These are phyloP conservation scores for Alethe diademata DNA, from an alignment of 2,113 vertebrate species.

Conservation along the genomic window DNA sequence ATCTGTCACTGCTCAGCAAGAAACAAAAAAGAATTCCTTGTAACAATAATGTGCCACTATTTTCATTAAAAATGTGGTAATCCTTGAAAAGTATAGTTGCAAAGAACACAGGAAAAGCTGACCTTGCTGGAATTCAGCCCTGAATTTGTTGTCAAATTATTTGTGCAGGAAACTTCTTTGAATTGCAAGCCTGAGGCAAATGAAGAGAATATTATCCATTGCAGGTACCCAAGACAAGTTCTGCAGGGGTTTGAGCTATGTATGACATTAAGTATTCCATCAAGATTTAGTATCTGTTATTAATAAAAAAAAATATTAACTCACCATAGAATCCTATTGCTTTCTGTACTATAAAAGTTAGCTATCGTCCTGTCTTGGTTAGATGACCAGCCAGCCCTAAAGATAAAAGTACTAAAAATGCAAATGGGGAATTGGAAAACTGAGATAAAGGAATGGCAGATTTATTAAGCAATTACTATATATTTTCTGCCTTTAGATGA, in stretches of 20 bases:
- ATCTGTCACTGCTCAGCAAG: not conserved
- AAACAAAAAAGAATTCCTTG: not conserved
- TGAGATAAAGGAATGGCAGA: slow-evolving; percentile 34
- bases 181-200: not conserved
- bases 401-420: slow-evolving; percentile 59
- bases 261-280: not conserved
- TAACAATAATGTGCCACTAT: not conserved
- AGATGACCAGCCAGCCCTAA: slow-evolving; percentile 42
- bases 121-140: not conserved
- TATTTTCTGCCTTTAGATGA: slow-evolving; percentile 54
- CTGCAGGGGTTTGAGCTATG: not conserved
- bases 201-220: not conserved
- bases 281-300: not conserved
- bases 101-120: not conserved
- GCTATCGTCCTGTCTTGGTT: not conserved
- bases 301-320: slow-evolving; percentile 24
- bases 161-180: not conserved
- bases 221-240: not conserved
- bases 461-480: slow-evolving; percentile 65
- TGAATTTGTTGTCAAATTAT: not conserved
- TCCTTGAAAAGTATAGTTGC: not conserved
- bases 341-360: slow-evolving; percentile 34
- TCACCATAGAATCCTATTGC: not conserved
- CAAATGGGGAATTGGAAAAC: not conserved
- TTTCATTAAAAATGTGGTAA: not conserved